These are phyloP conservation scores for Oreocharis arfaki DNA, from an alignment of 2,113 vertebrate species.

Conservation along the genomic window DNA sequence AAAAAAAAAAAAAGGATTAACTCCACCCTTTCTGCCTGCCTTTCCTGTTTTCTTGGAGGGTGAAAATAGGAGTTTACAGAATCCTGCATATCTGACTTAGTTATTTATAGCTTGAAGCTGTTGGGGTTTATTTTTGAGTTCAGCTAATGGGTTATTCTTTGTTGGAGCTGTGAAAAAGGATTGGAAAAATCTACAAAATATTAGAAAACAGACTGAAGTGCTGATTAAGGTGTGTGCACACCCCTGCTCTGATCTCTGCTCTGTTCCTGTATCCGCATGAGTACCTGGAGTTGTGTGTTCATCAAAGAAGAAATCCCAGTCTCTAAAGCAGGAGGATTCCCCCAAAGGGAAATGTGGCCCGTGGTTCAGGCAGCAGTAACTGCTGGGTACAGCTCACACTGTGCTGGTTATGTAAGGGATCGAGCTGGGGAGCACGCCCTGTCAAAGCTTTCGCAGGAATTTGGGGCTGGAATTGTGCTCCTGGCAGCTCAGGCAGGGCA, in stretches of 20 bases:
- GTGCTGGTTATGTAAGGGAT: not conserved
- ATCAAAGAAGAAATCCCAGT: not conserved
- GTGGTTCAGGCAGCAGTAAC: not conserved
- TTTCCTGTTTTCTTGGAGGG: not conserved
- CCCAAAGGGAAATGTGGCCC: not conserved
- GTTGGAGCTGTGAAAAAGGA: not conserved
- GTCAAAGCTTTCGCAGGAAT: not conserved
- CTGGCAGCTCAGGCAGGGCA: not conserved
- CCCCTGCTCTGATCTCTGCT: not conserved
- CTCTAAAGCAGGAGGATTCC: not conserved
- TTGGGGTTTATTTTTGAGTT: conserved; percentile 23
- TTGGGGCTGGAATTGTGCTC: not conserved
- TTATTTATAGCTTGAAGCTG: conserved; percentile 31
- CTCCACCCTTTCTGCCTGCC: not conserved
- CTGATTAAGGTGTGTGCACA: not conserved
- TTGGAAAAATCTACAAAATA: not conserved
- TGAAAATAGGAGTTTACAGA: not conserved
- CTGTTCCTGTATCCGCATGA: not conserved
- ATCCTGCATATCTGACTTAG: not conserved
- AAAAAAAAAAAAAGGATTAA: not conserved
- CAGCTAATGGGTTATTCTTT: conserved; percentile 2
- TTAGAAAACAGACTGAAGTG: not conserved
- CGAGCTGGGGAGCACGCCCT: not conserved
- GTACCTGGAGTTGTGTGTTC: not conserved
- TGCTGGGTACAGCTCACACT: not conserved